Percentiles rank a stretch among this genome's conserved stretches.
phyloP scores from a whole-genome alignment of 2,888 invertebrate genomes.

The Eilema caniola region DNA sequence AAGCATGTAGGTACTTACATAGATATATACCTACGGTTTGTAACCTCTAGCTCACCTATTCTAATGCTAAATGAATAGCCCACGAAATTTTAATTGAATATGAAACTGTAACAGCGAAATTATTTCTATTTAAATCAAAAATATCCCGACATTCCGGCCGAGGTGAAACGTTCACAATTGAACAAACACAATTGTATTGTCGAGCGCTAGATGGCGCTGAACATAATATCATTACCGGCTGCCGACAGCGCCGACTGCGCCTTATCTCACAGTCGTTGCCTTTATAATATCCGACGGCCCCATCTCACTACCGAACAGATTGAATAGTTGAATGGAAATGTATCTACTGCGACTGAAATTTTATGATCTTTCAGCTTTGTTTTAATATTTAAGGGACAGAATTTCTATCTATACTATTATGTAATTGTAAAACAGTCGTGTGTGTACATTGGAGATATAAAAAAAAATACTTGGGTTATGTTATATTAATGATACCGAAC shows the following conservation, averaged over 20 bases:
- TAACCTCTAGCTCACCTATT: background rate
- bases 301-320: slow-evolving; percentile 44
- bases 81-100: slow-evolving; percentile 32
- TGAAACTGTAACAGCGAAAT: slow-evolving; percentile 27
- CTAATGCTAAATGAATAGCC: background rate
- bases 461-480: too few relatives aligned
- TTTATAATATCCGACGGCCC: slow-evolving; percentile 55
- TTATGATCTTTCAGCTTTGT: slow-evolving; percentile 36
- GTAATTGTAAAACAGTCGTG: too few relatives aligned
- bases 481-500: too few relatives aligned
- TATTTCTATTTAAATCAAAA: slow-evolving; percentile 50
- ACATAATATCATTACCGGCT: slow-evolving; percentile 54
- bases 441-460: too few relatives aligned
- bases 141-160: slow-evolving; percentile 33
- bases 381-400: slow-evolving; percentile 17
- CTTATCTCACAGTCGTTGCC: slow-evolving; percentile 55
- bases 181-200: slow-evolving; percentile 55
- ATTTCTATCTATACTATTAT: background rate
- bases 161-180: slow-evolving; percentile 45
- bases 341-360: slow-evolving; percentile 41
- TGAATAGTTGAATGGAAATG: slow-evolving; percentile 51
- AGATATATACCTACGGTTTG: too few relatives aligned
- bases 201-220: slow-evolving; percentile 50
- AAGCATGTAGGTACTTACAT: too few relatives aligned
- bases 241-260: slow-evolving; percentile 50